Evolutionary conservation across 1,140 invertebrate genomes (phyloP), one percentile per base, ranked within the genome.

Genomic region (Caerostris darwini): DNA sequence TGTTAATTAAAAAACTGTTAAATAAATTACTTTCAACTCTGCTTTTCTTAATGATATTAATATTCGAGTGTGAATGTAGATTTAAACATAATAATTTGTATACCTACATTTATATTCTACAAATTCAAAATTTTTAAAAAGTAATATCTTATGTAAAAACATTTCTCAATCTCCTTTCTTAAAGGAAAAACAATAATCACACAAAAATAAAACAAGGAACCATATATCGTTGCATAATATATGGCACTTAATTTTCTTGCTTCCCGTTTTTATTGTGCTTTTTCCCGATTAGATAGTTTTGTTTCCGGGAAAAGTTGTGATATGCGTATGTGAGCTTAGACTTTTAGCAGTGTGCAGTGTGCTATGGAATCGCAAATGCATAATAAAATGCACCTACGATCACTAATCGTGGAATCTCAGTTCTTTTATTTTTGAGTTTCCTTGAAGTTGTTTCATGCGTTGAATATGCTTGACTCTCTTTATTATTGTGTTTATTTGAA

Each of bases 201-300:
- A 64, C 34, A 64, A 61, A 87, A 87, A 64, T 87, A 87, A 87
- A 87, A 86, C 83, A 86, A 87, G 85, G 85, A 87, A 87, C 85
- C 59, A 3, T 12, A n/a, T 17, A 14, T 6, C 19, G n/a, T 64
- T 64, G 59, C 85, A 87, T 64, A 64, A 87, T 87, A 58, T 64
- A 57, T 77, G 71, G 53, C 34, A 77, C 53, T 58, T 85, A 85
- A 85, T 85, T 57, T 53, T 34, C 7, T 58, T 58, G 12, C 82
- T 19, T 58, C 50, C 34, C 34, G 34, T 53, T 77, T 77, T 77
- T 14, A 34, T 12, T 5, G 34, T 77, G 12, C 12, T 53, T 53
- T 64, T 50, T 17, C 5, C 19, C 50, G 8, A 50, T 14, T 77
- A 34, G 34, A 50, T 34, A 34, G 53, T 77, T 77, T 77, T 50